A percentile compares a stretch with the other conserved stretches of the same genome.
Conservation (phyloP, 2,888 invertebrate genomes). For the Priocnemis perturbator region DNA sequence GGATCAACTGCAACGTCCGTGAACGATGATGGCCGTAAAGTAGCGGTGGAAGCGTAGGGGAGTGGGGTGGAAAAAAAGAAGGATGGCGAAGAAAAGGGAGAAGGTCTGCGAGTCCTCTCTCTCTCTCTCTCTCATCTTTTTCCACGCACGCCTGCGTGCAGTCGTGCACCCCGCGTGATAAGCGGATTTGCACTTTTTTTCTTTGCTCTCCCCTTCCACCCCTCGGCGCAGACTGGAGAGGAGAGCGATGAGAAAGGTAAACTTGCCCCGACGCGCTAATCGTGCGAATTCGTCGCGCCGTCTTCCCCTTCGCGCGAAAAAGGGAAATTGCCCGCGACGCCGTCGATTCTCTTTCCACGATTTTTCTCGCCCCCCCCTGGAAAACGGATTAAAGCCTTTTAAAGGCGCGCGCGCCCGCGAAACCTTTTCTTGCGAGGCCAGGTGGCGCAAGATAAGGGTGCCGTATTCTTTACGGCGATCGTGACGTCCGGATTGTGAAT, state of each 20-base stretch:
- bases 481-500: neutral
- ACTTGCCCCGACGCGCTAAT: constrained; percentile 8
- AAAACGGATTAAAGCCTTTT: no score
- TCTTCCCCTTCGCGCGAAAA: neutral
- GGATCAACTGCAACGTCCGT: constrained; percentile 45
- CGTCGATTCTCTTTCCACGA: no score
- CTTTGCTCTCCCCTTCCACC: neutral
- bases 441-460: no score
- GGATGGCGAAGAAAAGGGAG: neutral
- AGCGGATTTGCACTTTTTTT: constrained; percentile 51
- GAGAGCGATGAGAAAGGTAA: neutral
- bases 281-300: constrained; percentile 16
- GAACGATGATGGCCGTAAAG: neutral
- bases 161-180: constrained; percentile 44
- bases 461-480: no score
- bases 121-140: no score
- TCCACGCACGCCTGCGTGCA: constrained; percentile 1
- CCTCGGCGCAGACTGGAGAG: neutral
- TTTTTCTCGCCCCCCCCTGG: no score
- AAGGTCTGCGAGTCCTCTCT: neutral
- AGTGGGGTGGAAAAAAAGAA: constrained; percentile 6
- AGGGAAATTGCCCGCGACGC: no score
- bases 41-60: constrained; percentile 1
- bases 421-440: no score
- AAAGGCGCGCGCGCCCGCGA: no score